Conservation (phyloP, 1,140 invertebrate genomes). For the Panonychus citri region DNA sequence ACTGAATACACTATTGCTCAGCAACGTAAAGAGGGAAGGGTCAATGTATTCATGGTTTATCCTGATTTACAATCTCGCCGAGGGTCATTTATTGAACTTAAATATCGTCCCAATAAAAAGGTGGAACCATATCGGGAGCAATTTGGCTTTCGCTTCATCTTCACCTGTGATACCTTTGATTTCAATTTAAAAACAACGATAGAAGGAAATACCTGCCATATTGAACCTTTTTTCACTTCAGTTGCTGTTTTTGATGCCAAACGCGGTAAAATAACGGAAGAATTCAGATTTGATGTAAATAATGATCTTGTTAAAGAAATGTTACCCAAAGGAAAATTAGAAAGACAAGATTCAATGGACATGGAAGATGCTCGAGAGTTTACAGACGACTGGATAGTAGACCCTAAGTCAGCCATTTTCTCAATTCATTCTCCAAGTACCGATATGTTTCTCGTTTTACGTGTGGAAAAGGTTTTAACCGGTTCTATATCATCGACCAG, state of each 20-base stretch:
- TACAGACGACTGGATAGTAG: background rate
- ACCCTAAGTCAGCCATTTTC: constrained; percentile 2
- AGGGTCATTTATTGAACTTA: constrained; percentile 7
- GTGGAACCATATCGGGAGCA: constrained; percentile 49
- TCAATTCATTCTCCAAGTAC: background rate
- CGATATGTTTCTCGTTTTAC: constrained; percentile 34
- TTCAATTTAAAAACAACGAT: constrained; percentile 57
- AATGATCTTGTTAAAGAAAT: constrained; percentile 34
- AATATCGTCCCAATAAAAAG: constrained; percentile 17
- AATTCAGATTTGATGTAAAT: constrained; percentile 78
- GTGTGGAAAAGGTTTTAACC: constrained; percentile 70
- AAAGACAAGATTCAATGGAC: constrained; percentile 8
- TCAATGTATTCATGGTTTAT: constrained; percentile 41
- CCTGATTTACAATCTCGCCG: constrained; percentile 26
- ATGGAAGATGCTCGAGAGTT: background rate
- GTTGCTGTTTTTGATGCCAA: constrained; percentile 46
- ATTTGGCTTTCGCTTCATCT: constrained; percentile 55
- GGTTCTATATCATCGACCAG: constrained; percentile 60
- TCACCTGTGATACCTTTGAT: constrained; percentile 54
- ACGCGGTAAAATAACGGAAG: constrained; percentile 67
- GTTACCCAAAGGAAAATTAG: constrained; percentile 22
- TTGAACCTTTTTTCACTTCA: constrained; percentile 73
- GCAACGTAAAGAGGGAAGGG: constrained; percentile 45
- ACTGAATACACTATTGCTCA: constrained; percentile 59
- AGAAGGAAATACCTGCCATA: constrained; percentile 51